phyloP scores from a whole-genome alignment of 64 coral and sea anemone genomes.

The Exaiptasia diaphana region DNA sequence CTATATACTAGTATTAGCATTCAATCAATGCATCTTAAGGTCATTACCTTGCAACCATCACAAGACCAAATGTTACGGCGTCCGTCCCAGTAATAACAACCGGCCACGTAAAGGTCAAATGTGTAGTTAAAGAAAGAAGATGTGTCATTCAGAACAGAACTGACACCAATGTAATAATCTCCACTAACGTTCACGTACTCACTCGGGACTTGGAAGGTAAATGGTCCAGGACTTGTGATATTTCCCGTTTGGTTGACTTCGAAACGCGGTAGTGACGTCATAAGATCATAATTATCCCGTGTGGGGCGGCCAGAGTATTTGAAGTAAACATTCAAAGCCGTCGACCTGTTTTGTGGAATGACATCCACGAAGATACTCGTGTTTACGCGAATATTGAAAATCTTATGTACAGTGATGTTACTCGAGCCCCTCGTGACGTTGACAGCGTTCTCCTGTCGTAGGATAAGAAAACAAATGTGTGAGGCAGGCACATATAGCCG shows the following conservation, averaged over 20 bases:
- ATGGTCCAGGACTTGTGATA: constrained; percentile 14
- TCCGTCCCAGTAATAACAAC: constrained; percentile 59
- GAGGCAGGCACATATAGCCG: no score
- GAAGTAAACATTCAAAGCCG: constrained; percentile 26
- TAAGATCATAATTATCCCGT: constrained; percentile 49
- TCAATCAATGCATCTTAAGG: no score
- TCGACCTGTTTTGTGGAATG: constrained; percentile 4
- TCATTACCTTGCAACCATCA: constrained; percentile 41
- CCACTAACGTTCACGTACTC: constrained; percentile 53
- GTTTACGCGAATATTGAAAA: constrained; percentile 14
- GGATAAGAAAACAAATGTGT: no score
- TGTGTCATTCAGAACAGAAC: background rate
- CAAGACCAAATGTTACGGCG: background rate
- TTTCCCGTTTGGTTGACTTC: constrained; percentile 1
- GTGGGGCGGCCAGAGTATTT: constrained; percentile 26
- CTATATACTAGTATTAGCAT: no score
- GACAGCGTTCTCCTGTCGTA: no score
- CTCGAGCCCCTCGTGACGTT: no score
- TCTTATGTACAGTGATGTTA: constrained; percentile 49
- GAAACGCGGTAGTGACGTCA: constrained; percentile 21
- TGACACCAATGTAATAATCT: constrained; percentile 65
- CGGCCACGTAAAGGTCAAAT: constrained; percentile 57
- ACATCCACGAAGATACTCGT: constrained; percentile 49
- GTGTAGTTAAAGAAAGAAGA: constrained; percentile 43
- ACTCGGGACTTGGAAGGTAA: constrained; percentile 43